A percentile compares a stretch with the other conserved stretches of the same genome.
Evolutionary conservation across 2,113 vertebrate species (phyloP).

Genomic region (Scomber colias): DNA sequence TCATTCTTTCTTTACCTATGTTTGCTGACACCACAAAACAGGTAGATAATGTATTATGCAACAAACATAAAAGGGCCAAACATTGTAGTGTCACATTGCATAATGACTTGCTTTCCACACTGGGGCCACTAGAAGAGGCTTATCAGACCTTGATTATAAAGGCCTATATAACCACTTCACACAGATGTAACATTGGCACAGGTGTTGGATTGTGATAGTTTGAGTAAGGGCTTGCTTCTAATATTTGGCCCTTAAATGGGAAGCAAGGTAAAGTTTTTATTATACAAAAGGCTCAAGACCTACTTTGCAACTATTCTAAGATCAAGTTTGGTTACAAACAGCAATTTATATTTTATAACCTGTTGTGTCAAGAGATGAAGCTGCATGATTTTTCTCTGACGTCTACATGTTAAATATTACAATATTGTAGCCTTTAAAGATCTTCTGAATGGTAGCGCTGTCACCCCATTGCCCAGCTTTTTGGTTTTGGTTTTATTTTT

Average conservation of each 20-base stretch:
- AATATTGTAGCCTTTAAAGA: conserved; percentile 62
- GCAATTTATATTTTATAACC: conserved; percentile 64
- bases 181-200: conserved; percentile 41
- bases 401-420: conserved; percentile 61
- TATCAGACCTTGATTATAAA: conserved; percentile 21
- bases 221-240: conserved; percentile 35
- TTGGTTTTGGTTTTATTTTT: not conserved
- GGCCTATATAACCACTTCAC: conserved; percentile 16
- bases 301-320: conserved; percentile 38
- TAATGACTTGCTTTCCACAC: conserved; percentile 28
- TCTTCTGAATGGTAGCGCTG: conserved; percentile 55
- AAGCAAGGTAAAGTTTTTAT: conserved; percentile 1
- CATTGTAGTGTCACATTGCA: conserved; percentile 24
- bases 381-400: conserved; percentile 75
- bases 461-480: conserved; percentile 20
- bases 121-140: conserved; percentile 16
- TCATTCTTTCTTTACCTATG: not conserved
- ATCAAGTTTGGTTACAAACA: conserved; percentile 47
- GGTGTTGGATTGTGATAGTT: not conserved
- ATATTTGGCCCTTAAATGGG: not conserved
- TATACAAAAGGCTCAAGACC: conserved; percentile 33
- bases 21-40: conserved; percentile 47
- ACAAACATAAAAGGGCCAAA: conserved; percentile 67
- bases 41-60: conserved; percentile 69
- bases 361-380: conserved; percentile 63